phyloP scores from a whole-genome alignment of 2,113 vertebrate genomes.

The Probosciger aterrimus region DNA sequence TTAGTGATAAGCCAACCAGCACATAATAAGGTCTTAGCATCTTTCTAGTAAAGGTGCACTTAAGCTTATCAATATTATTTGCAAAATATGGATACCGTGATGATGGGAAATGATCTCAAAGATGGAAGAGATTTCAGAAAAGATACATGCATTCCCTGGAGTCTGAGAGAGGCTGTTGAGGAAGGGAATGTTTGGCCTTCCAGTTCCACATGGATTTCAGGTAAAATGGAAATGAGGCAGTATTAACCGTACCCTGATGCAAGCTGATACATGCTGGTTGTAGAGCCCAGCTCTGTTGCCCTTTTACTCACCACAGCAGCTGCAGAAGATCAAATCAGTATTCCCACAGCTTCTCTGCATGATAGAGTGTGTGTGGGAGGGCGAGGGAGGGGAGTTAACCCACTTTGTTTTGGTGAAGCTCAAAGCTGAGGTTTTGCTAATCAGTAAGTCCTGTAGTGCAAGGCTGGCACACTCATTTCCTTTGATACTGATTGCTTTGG shows the following conservation, averaged over 20 bases:
- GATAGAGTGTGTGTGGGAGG: not conserved
- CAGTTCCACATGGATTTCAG: not conserved
- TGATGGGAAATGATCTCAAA: not conserved
- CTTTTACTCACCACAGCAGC: constrained; percentile 1
- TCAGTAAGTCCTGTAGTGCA: not conserved
- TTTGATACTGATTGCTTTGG: not conserved
- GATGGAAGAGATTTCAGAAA: not conserved
- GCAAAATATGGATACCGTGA: not conserved
- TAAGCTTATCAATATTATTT: not conserved
- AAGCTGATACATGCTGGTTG: not conserved
- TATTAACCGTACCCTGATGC: not conserved
- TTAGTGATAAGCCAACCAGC: not conserved
- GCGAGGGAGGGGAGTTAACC: not conserved
- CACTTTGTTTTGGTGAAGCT: constrained; percentile 7
- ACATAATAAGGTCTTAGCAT: not conserved
- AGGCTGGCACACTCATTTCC: not conserved
- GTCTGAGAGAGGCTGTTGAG: not conserved
- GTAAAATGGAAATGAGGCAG: not conserved
- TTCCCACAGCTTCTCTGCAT: constrained; percentile 12
- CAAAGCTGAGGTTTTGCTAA: not conserved
- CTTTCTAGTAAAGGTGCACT: not conserved
- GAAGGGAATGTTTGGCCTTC: not conserved
- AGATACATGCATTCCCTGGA: not conserved
- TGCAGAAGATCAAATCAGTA: constrained; percentile 3
- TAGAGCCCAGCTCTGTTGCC: not conserved